Base-by-base conservation (phyloP, 2,888 invertebrate genomes). In the Cephus spinipes region DNA sequence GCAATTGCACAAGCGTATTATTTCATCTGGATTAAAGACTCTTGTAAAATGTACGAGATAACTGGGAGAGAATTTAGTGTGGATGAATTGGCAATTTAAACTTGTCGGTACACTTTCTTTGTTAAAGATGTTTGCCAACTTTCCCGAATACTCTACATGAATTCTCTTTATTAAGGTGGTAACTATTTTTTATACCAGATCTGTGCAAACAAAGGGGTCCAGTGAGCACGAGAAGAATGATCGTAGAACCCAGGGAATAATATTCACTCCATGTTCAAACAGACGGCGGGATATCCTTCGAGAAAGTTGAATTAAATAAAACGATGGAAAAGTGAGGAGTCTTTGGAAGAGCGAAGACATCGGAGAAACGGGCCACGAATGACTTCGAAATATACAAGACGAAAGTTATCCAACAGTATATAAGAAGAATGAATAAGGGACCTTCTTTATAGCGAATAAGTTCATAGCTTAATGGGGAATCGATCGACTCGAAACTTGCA, bases 181-280 rank as follows among this genome's bases (percentile, higher is more conserved):
- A 75, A 75, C 75, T 78, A 74, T 78, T 75, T 78, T 78, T 75
- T 33, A 31, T 23, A 36, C 68, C 69, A 33, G 69, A 55, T 35
- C 78, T 76, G 35, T 35, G 40, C 71, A 75, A 75, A 78, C 78
- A 78, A 75, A 78, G 75, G 73, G 71, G 30, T 74, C 30, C 35
- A 34, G 35, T 15, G 12, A 69, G 36, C 9, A 40, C 15, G 32
- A 73, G 69, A 81, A 74, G 76, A 40, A 69, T 73, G 73, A 15
- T 76, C 76, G 71, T 30, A 78, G 81, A 81, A 80, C 77, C 78
- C 76, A 34, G 81, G 79, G 83, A 83, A 85, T 84, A 85, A 85
- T 86, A 85, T 84, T 85, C 84, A 80, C 76, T 81, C 79, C 75
- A 81, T 82, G 80, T 82, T 85, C 81, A 82, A 85, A 85, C 80